A percentile compares a stretch with the other conserved stretches of the same genome.
Evolutionary conservation across 2,113 vertebrate species (phyloP).

Genomic region (Scolopax mira): DNA sequence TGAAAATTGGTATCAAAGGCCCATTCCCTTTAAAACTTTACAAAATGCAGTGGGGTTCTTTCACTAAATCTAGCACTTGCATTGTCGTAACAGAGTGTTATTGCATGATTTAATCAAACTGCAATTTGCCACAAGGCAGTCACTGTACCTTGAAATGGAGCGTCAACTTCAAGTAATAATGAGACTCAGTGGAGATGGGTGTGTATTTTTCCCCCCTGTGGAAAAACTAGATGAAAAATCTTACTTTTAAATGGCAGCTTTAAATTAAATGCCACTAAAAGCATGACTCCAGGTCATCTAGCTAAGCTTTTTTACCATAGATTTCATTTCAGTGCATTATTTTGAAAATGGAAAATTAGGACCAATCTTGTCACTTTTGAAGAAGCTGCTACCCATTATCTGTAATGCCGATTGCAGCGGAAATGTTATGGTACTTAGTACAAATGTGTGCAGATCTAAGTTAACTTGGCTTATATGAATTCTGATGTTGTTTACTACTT

Average conservation of each 20-base stretch:
- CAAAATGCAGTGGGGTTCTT: neutral
- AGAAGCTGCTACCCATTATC: neutral
- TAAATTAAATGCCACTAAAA: neutral
- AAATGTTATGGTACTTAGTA: neutral
- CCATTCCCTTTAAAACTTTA: neutral
- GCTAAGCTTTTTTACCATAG: neutral
- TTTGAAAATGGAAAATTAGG: neutral
- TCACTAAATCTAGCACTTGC: neutral
- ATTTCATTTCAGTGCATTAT: neutral
- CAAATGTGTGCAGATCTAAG: neutral
- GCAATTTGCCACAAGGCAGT: neutral
- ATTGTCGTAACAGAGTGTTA: neutral
- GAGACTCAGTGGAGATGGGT: neutral
- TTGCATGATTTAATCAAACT: neutral
- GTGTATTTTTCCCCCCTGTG: neutral
- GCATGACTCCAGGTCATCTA: neutral
- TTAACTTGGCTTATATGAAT: neutral
- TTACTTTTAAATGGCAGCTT: neutral
- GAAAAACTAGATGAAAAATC: neutral
- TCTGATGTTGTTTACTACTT: neutral
- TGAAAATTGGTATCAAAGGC: neutral
- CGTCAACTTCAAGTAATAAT: neutral
- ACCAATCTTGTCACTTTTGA: neutral
- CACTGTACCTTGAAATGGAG: neutral
- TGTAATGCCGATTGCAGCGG: neutral